These are phyloP conservation scores for Strigamia transsilvanica DNA, from an alignment of 2,888 invertebrate genomes.

Conservation along the genomic window DNA sequence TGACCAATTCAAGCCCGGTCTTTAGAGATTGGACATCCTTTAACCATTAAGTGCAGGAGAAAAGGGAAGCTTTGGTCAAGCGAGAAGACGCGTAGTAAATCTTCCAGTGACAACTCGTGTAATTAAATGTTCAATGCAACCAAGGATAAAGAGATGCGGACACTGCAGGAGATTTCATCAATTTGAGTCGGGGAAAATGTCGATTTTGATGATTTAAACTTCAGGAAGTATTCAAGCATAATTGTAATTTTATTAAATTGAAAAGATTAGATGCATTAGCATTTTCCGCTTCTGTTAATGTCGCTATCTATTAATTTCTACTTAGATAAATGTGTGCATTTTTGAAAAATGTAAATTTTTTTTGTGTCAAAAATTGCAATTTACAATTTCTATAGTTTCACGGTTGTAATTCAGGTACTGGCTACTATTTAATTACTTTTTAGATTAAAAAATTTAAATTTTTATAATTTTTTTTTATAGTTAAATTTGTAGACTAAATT, in stretches of 20 bases:
- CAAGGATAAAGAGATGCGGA: background rate
- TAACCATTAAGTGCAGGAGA: background rate
- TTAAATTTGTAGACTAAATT: no score
- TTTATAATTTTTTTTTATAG: no score
- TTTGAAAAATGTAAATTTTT: background rate
- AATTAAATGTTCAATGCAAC: background rate
- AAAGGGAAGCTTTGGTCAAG: background rate
- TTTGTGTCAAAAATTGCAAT: no score
- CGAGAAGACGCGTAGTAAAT: background rate
- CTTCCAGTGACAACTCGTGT: constrained; percentile 10
- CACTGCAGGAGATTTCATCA: background rate
- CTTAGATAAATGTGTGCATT: background rate
- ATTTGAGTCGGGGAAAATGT: background rate
- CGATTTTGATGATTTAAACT: no score
- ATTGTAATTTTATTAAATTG: background rate
- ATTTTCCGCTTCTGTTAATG: background rate
- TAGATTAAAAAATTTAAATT: no score
- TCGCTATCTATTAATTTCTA: background rate
- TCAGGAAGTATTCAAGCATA: no score
- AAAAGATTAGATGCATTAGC: background rate
- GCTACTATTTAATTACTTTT: no score
- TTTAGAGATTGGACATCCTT: background rate
- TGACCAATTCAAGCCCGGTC: background rate
- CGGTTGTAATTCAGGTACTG: no score
- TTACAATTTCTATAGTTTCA: no score